A percentile compares a stretch with the other conserved stretches of the same genome.
These are phyloP conservation scores for Gracilinanus agilis DNA, from an alignment of 2,113 vertebrate genomes.

Conservation along the genomic window DNA sequence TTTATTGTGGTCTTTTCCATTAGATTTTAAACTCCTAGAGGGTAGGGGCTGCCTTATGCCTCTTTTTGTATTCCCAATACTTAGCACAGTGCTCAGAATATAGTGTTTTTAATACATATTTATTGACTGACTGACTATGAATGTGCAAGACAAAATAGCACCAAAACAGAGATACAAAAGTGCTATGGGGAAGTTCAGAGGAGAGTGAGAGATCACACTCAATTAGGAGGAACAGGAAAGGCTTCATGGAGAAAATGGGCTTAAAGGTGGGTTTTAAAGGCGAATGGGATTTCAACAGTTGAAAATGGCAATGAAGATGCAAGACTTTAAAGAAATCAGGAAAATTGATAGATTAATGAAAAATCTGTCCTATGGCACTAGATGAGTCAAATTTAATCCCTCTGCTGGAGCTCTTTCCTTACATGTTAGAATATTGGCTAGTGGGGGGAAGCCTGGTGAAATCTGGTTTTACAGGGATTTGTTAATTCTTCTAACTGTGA, in stretches of 20 bases:
- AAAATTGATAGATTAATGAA: background rate
- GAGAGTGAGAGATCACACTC: background rate
- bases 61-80: background rate
- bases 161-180: background rate
- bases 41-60: background rate
- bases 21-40: background rate
- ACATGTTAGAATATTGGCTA: background rate
- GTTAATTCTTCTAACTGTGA: background rate
- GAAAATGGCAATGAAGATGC: background rate
- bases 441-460: background rate
- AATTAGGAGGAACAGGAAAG: background rate
- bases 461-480: background rate
- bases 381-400: background rate
- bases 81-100: background rate
- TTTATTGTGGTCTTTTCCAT: background rate
- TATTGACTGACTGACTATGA: background rate
- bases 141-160: background rate
- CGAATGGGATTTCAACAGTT: background rate
- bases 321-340: background rate
- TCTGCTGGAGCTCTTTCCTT: background rate
- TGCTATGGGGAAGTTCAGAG: background rate
- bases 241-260: background rate
- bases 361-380: background rate
- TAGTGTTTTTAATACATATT: background rate
- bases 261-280: background rate